Evolutionary conservation across 2,797 vertebrate genomes (phyloP), one percentile per base, ranked within the genome.

Genomic region (Serranus cabrilla): DNA sequence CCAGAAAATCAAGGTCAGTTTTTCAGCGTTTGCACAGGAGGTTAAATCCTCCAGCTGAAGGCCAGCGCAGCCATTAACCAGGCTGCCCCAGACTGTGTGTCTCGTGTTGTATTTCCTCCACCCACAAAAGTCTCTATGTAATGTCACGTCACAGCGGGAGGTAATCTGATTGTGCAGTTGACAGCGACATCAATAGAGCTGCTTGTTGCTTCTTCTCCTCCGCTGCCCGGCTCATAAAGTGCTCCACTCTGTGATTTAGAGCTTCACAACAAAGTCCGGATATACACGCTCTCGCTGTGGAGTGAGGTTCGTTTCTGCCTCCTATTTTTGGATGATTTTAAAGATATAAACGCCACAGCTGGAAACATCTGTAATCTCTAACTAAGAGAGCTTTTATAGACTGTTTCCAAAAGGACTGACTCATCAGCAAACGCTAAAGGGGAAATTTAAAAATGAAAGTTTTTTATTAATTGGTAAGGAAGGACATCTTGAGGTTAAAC

Each of bases 301-400:
- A 20, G 51, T 10, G 34, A 43, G 70, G 80, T 80, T 62, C 25
- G 73, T 68, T 46, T 55, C 39, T 67, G 66, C 31, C 16, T 76
- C 49, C 25, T 13, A 14, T 16, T 76, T 65, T 58, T 31, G 0
- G 60, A 51, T 31, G n/a, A 31, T 31, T 73, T 77, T 51, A 18
- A 66, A 75, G 17, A 43, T 60, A 60, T 20, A 42, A 62, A 60
- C 13, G 46, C 2, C 39, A 18, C 23, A 23, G 49, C 61, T 67
- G 57, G 7, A 60, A 62, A 56, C 6, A 5, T 47, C 6, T 27
- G 2, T 25, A n/a, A n/a, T n/a, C n/a, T n/a, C n/a, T n/a, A n/a
- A 31, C 27, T 31, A 31, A 31, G 27, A 31, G 27, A 31, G 27
- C 6, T 31, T 6, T 31, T 31, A 31, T 31, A 31, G 27, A 31